phyloP scores from a whole-genome alignment of 53 echinoderm and acorn worm species.

The Luidia sarsii region DNA sequence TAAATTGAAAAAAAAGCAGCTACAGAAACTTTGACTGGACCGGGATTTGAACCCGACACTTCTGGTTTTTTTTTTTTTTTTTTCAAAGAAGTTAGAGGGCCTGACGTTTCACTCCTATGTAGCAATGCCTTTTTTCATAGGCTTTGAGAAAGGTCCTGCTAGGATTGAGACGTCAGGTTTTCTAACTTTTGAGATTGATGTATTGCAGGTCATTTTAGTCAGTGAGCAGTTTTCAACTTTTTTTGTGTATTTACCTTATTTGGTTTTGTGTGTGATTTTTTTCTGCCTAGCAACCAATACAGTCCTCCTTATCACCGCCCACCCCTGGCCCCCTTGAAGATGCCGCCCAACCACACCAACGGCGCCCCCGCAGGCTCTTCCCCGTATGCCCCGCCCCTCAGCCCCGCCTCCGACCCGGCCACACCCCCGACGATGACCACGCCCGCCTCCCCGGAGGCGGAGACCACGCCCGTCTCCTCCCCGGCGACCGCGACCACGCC shows the following conservation, averaged over 20 bases:
- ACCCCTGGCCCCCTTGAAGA: conserved; percentile 22
- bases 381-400: conserved; percentile 9
- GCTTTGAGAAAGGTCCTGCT: no score
- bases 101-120: no score
- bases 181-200: no score
- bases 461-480: conserved; percentile 35
- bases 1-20: no score
- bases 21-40: no score
- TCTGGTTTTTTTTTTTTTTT: background rate
- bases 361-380: background rate
- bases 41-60: no score
- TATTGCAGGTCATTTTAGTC: no score
- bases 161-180: no score
- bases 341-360: background rate
- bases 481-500: no score
- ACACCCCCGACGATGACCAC: background rate
- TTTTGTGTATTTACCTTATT: background rate
- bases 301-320: conserved; percentile 16
- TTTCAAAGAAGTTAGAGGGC: no score
- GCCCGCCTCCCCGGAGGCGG: background rate
- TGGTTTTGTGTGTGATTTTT: background rate
- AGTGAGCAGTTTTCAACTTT: no score
- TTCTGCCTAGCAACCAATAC: background rate
- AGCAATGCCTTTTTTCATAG: no score
- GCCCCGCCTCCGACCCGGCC: background rate